Evolutionary conservation across 2,888 invertebrate species (phyloP), one percentile per base, ranked within the genome.

Genomic region (Argyra leucocephala): DNA sequence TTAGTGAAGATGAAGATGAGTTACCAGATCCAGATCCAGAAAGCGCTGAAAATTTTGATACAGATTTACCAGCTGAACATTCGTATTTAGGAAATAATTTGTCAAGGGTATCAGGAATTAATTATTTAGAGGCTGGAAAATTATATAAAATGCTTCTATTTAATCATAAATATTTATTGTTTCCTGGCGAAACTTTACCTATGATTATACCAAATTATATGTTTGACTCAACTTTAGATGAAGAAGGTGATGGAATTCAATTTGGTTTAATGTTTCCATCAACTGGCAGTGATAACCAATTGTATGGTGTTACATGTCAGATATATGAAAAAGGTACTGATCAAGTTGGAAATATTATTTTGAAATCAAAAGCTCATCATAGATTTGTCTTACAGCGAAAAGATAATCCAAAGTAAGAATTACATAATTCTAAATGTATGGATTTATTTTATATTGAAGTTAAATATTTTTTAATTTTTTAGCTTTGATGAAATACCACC

Each of bases 151-250:
- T 89, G 67, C 85, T 87, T 5, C 74, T 89, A 62, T 79, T 88
- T 48, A 77, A 83, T 61, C 81, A 85, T 67, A 82, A 84, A 59
- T 82, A 85, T 62, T 80, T 90, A 63, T 83, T 91, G 21, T 87
- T 91, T 69, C 92, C 93, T 9, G 91, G 91, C 1, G 91, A 91
- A 78, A 89, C 87, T 1, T 77, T 93, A 24, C 92, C 92, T 0
- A 82, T 93, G 69, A 85, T 80, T 73, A 75, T 88, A 59, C 81
- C 86, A 4, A 81, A 80, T 24, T 72, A 72, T 66, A 71, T 77
- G 18, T 76, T 77, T 24, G 74, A 77, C 62, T 71, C 73, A 1
- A 70, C 71, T 22, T 67, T 72, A 65, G 74, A 76, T 66, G 70
- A 74, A 36, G 70, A 74, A 3, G 77, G 76, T 65, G 72, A 71